Evolutionary conservation across 2,888 invertebrate genomes (phyloP).

Genomic region (Deroplatys truncata): DNA sequence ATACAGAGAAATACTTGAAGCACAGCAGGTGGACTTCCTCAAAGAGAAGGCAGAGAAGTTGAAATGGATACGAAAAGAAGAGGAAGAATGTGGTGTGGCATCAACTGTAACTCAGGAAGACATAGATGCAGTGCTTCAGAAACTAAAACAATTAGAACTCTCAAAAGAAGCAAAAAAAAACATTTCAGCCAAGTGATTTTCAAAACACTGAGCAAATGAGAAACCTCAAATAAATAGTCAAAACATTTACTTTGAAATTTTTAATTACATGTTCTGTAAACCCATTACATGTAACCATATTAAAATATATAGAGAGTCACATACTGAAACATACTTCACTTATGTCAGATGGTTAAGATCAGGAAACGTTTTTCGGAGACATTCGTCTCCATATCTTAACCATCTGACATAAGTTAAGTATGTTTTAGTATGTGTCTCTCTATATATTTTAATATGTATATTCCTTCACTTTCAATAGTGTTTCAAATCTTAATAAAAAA

Average conservation of each 20-base stretch:
- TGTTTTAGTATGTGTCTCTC: no score
- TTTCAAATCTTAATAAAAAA: no score
- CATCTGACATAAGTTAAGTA: no score
- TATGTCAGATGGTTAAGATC: no score
- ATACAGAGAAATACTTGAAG: constrained; percentile 62
- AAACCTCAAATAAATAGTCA: background rate
- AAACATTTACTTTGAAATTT: background rate
- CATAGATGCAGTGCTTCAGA: constrained; percentile 53
- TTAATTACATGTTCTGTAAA: background rate
- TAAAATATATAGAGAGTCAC: no score
- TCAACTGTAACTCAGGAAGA: constrained; percentile 65
- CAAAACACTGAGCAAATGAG: background rate
- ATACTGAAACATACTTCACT: no score
- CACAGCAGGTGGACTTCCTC: constrained; percentile 68
- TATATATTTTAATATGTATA: no score
- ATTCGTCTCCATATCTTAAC: no score
- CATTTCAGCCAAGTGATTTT: background rate
- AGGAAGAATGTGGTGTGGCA: constrained; percentile 59
- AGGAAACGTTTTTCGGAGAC: no score
- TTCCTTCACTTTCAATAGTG: no score
- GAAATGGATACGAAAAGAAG: constrained; percentile 70
- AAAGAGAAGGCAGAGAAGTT: constrained; percentile 68
- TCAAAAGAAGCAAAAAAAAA: background rate
- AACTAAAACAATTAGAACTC: constrained; percentile 37
- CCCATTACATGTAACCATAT: no score